Base-by-base conservation (phyloP, 2,888 invertebrate species). In the Acronicta psi region DNA sequence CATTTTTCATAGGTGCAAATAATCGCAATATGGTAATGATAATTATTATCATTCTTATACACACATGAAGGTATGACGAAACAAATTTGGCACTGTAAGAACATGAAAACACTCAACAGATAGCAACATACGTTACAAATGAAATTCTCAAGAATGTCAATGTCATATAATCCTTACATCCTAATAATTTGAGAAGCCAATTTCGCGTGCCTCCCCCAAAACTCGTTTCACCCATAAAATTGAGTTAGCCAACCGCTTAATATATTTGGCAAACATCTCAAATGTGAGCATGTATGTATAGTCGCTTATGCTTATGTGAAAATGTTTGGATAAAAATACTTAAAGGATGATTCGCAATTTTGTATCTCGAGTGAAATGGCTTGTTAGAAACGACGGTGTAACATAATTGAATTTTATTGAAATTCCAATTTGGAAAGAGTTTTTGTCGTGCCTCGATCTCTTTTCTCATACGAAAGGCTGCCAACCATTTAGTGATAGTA, bases 221-320 rank as follows among this genome's bases (percentile, higher is more conserved):
- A 67, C 84, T 86, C 87, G 88, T 85, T 88, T 81, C 84, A 83
- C 75, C 82, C 85, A 85, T 88, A 87, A 88, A 89, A 89, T 88
- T 85, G 86, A 86, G 89, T 89, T 88, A 86, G 84, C 77, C 72
- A 73, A 80, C 83, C 87, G 85, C 82, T 85, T 88, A 89, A 89
- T 88, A 85, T 84, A 80, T 87, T 88, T 85, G 86, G 85, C 88
- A 89, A 88, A 89, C 85, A 87, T 80, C 75, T 79, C 74, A 70
- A 62, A 66, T 67, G 60, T 64, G 18, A 4, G 14, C 18, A 41
- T 46, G 17, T 31, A 38, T 55, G 18, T 57, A 37, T 20, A 41
- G 29, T 36, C 10, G 43, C 20, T 42, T n/a, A 16, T 45, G 17
- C 43, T 37, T 14, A 52, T 49, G 18, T 50, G 44, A 49, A 37